A percentile compares a stretch with the other conserved stretches of the same genome.
Conservation (phyloP, 2,113 vertebrate genomes). For the Tichodroma muraria region DNA sequence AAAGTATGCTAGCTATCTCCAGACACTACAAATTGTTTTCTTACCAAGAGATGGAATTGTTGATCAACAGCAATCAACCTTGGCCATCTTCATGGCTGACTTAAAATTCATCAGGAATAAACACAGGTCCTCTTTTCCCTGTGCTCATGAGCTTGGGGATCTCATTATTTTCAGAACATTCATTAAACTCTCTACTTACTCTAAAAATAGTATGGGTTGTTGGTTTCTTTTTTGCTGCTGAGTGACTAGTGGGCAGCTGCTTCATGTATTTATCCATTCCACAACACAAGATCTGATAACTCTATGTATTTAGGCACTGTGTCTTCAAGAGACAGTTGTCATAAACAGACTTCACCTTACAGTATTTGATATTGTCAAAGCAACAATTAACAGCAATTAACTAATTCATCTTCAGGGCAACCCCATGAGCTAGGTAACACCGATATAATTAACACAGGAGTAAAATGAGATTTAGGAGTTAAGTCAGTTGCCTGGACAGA, state of each 20-base stretch:
- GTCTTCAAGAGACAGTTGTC: neutral
- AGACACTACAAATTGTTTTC: neutral
- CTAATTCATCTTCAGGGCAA: conserved; percentile 28
- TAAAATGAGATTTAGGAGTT: conserved; percentile 56
- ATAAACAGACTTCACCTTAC: neutral
- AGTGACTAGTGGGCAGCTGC: neutral
- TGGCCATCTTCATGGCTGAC: rapidly evolving
- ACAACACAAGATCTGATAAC: neutral
- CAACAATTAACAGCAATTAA: conserved; percentile 3
- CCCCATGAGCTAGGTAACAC: neutral
- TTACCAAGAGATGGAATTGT: neutral
- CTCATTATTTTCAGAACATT: conserved; percentile 28
- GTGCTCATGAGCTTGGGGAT: neutral
- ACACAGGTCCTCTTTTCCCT: neutral
- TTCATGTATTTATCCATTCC: neutral
- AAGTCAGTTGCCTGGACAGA: conserved; percentile 45
- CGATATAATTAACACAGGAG: conserved; percentile 34
- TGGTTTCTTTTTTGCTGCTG: neutral
- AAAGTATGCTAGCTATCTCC: neutral
- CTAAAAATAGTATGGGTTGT: neutral
- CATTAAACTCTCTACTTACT: neutral
- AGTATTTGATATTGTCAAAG: neutral
- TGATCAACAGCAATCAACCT: neutral
- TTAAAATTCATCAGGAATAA: neutral
- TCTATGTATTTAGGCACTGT: neutral